These are phyloP conservation scores for Bombus ignitus DNA, from an alignment of 1,140 invertebrate species.

Conservation along the genomic window DNA sequence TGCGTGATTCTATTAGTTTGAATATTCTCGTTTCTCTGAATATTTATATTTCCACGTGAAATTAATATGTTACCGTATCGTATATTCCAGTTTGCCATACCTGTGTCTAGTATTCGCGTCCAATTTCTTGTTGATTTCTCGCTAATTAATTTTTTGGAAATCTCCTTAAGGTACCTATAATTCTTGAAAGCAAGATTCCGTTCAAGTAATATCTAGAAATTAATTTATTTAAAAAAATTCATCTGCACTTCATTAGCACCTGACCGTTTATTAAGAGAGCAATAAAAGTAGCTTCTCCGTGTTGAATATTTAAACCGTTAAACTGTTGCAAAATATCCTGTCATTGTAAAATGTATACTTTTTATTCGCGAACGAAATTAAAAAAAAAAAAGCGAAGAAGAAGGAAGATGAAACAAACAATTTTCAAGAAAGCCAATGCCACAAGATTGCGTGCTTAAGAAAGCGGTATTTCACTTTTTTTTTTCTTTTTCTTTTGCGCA, in stretches of 20 bases:
- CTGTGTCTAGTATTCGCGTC: no score
- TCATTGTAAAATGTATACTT: background rate
- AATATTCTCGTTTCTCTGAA: background rate
- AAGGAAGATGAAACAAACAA: background rate
- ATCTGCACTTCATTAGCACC: background rate
- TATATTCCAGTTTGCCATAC: background rate
- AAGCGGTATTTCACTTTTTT: background rate
- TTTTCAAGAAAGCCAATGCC: background rate
- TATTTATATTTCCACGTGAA: background rate
- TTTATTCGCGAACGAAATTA: background rate
- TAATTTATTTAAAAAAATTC: background rate
- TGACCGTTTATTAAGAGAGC: background rate
- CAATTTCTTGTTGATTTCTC: no score
- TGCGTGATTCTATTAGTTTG: background rate
- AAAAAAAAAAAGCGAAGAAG: background rate
- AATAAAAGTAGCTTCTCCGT: background rate
- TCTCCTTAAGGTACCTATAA: no score
- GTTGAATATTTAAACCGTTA: background rate
- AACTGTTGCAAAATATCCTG: background rate
- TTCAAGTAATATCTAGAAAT: no score
- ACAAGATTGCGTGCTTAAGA: background rate
- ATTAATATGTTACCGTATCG: background rate
- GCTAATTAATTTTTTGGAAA: no score
- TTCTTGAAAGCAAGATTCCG: no score
- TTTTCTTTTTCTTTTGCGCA: background rate